Evolutionary conservation across 1,140 invertebrate genomes (phyloP).

Genomic region (Cyphomyrmex costatus): DNA sequence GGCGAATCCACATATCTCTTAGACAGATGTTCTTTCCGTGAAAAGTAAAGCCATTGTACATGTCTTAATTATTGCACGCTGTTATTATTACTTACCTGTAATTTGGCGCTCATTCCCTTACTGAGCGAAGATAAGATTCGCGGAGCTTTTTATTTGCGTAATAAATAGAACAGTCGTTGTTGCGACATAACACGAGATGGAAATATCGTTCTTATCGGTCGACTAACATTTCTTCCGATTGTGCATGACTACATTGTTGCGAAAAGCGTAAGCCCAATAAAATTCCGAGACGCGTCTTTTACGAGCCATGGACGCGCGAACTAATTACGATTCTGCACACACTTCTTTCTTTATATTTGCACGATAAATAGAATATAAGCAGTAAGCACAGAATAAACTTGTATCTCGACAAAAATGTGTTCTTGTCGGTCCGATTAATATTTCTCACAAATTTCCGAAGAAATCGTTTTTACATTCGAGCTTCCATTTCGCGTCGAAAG

Average conservation of each 20-base stretch:
- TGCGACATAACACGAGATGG: slow-evolving; percentile 8
- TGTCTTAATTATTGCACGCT: neutral
- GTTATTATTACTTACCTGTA: slow-evolving; percentile 20
- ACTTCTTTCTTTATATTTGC: slow-evolving; percentile 19
- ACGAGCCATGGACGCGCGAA: neutral
- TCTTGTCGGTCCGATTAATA: slow-evolving; percentile 29
- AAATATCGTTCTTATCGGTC: slow-evolving; percentile 54
- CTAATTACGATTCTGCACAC: slow-evolving; percentile 26
- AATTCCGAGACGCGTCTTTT: neutral
- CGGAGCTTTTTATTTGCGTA: slow-evolving; percentile 48
- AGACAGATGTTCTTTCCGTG: neutral
- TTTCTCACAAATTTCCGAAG: slow-evolving; percentile 32
- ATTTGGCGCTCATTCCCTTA: slow-evolving; percentile 20
- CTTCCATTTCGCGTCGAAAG: neutral
- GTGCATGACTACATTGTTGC: neutral
- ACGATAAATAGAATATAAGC: slow-evolving; percentile 28
- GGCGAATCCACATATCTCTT: neutral
- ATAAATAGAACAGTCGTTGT: slow-evolving; percentile 24
- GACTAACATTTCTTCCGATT: slow-evolving; percentile 46
- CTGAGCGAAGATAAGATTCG: slow-evolving; percentile 33
- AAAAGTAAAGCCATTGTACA: neutral
- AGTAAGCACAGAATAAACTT: neutral
- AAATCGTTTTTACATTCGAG: neutral
- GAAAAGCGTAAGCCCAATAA: slow-evolving; percentile 13
- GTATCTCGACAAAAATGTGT: neutral